Evolutionary conservation across 35 echinoderm and acorn worm species (phyloP).

Genomic region (Ophioderma brevispina): DNA sequence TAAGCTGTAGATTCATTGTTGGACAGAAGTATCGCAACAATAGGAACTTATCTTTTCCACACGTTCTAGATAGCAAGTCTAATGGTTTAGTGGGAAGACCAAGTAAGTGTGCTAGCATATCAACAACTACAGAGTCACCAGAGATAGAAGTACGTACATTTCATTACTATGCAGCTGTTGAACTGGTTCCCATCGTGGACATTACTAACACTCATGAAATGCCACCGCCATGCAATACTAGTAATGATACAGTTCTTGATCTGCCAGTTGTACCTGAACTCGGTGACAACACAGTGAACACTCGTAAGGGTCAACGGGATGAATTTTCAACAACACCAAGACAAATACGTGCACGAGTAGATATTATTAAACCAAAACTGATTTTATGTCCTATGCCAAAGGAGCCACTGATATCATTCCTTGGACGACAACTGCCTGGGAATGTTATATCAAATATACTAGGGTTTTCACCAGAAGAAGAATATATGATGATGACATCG

Average conservation of each 20-base stretch:
- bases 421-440: background rate
- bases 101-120: no score
- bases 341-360: background rate
- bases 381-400: background rate
- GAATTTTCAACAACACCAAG: background rate
- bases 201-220: no score
- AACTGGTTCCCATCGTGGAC: no score
- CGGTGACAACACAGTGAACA: background rate
- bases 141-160: no score
- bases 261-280: background rate
- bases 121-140: no score
- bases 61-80: background rate
- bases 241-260: no score
- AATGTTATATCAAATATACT: background rate
- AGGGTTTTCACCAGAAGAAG: background rate
- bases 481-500: background rate
- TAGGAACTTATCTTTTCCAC: background rate
- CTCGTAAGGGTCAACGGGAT: background rate
- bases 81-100: no score
- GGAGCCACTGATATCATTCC: background rate
- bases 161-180: no score
- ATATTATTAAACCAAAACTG: background rate
- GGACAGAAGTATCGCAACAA: background rate
- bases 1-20: background rate
- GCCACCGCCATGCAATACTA: no score